Evolutionary conservation across 2,113 vertebrate genomes (phyloP).

Genomic region (Ursus arctos): DNA sequence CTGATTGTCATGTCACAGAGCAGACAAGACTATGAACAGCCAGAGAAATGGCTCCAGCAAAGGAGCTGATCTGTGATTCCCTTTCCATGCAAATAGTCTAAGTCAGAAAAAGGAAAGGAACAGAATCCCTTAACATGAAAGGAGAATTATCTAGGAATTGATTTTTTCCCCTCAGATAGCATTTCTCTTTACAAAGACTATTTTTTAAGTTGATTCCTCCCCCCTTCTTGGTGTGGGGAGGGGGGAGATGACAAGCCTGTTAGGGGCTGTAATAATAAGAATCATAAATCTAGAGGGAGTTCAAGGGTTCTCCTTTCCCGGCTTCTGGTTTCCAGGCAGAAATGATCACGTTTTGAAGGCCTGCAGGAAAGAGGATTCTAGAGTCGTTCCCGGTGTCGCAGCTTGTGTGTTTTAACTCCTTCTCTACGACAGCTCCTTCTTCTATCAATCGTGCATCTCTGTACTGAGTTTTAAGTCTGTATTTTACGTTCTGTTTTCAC

Average conservation of each 20-base stretch:
- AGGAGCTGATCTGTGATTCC: not conserved
- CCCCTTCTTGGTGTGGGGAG: not conserved
- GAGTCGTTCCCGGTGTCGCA: not conserved
- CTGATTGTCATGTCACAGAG: slow-evolving; percentile 35
- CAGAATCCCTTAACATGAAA: not conserved
- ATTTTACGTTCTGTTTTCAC: slow-evolving; percentile 65
- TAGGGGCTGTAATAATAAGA: slow-evolving; percentile 48
- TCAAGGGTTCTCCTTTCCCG: slow-evolving; percentile 53
- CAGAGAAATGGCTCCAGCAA: not conserved
- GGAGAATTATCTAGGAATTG: slow-evolving; percentile 41
- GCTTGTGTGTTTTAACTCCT: slow-evolving; percentile 16
- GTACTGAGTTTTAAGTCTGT: slow-evolving; percentile 69
- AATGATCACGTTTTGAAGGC: not conserved
- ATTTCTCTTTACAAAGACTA: slow-evolving; percentile 46
- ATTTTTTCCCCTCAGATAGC: not conserved
- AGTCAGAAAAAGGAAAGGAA: slow-evolving; percentile 54
- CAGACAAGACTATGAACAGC: not conserved
- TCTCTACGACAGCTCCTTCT: not conserved
- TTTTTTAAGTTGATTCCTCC: slow-evolving; percentile 16
- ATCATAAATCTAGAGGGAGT: slow-evolving; percentile 29
- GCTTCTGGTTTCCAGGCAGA: slow-evolving; percentile 43
- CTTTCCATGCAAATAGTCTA: not conserved
- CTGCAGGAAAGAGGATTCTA: not conserved
- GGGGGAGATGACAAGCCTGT: not conserved
- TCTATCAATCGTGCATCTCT: not conserved